Percentiles rank a stretch among this genome's conserved stretches.
Conservation (phyloP, 2,888 invertebrate genomes). For the Cerastis leucographa region DNA sequence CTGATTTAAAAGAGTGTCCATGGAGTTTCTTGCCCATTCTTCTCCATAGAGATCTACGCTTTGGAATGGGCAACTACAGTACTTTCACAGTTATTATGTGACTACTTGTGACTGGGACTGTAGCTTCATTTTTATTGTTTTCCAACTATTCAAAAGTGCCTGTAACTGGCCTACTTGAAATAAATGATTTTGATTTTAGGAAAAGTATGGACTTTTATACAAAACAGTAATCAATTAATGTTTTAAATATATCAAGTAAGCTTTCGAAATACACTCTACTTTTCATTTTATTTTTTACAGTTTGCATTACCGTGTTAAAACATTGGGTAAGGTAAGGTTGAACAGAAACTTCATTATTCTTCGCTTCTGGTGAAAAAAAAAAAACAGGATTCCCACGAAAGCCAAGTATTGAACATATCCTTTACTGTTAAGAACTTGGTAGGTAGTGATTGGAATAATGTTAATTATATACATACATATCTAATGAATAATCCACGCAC, state of each 20-base stretch:
- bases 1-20: no score
- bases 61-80: no score
- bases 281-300: background rate
- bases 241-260: background rate
- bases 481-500: background rate
- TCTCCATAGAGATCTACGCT: no score
- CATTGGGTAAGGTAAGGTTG: background rate
- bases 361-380: background rate
- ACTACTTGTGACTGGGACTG: no score
- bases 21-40: no score
- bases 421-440: slow-evolving; percentile 1
- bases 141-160: no score
- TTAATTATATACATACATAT: background rate
- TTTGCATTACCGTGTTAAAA: no score
- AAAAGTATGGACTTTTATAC: no score
- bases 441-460: background rate
- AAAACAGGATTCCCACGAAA: background rate
- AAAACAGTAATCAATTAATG: background rate
- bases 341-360: background rate
- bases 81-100: no score
- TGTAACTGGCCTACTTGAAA: no score
- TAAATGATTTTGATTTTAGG: no score
- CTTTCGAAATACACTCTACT: background rate
- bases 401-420: background rate
- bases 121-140: no score